These are phyloP conservation scores for Boulengeromyrus knoepffleri DNA, from an alignment of 2,113 vertebrate species.

Conservation along the genomic window DNA sequence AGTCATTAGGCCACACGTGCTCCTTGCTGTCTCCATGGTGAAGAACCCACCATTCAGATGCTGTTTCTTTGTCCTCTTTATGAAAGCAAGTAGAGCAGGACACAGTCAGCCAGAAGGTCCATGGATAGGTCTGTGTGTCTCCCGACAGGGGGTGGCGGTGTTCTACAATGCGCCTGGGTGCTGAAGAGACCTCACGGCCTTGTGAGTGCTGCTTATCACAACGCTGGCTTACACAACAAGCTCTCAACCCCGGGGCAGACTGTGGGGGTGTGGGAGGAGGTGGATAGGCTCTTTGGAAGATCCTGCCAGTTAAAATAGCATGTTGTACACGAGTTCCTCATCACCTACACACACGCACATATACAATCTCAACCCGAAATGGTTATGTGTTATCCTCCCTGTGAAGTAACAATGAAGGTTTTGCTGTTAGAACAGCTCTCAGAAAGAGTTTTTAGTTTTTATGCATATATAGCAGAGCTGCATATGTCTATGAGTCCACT, in stretches of 20 bases:
- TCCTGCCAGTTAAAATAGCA: conserved; percentile 1
- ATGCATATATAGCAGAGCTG: background rate
- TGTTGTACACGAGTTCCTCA: background rate
- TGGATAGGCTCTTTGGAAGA: background rate
- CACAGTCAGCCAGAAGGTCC: background rate
- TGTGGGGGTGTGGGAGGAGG: background rate
- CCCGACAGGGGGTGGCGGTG: background rate
- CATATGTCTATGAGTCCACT: background rate
- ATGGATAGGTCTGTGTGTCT: background rate
- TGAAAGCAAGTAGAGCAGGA: background rate
- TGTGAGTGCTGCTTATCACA: background rate
- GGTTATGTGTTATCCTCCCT: background rate
- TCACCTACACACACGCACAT: background rate
- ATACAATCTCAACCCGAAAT: background rate
- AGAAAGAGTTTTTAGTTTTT: background rate
- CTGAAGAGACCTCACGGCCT: background rate
- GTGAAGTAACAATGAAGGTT: background rate
- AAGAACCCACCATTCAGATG: background rate
- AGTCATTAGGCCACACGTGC: background rate
- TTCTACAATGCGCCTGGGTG: background rate
- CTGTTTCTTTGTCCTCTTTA: background rate
- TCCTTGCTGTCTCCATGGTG: background rate
- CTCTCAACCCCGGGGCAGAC: background rate
- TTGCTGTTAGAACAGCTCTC: background rate
- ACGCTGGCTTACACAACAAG: background rate